Base-by-base conservation (phyloP, 2,888 invertebrate genomes). In the Aphodius sticticus region DNA sequence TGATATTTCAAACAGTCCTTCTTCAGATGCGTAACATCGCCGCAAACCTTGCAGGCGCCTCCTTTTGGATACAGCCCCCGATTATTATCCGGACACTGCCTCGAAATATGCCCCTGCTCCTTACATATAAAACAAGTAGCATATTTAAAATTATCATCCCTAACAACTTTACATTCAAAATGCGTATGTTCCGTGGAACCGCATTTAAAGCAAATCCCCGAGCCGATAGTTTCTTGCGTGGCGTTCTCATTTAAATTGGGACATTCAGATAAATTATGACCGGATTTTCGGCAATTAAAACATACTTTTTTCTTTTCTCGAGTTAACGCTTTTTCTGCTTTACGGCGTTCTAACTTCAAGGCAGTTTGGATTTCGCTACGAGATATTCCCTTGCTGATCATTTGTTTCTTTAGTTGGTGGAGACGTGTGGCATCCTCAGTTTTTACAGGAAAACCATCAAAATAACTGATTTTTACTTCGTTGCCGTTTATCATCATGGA, bases 91-190 rank as follows among this genome's bases (percentile, higher is more conserved):
- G 96, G 96, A 88, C 97, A 98, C 85, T 96, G 95, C 81, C 94
- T 92, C 0, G 97, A 94, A 84, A 97, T 94, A 88, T 98, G 97
- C 6, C 97, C 97, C 89, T 93, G 93, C 88, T 97, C 94, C 78
- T 93, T 93, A 87, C 97, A 98, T 83, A 97, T 94, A 86, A 97
- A 97, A 88, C 97, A 98, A 78, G 93, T 94, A 0, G 97, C 97
- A 90, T 93, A 96, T 86, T 95, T 93, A 85, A 93, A 96, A 80
- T 94, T 93, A 81, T 93, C 91, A 70, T 91, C 91, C 83, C 90
- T 92, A 69, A 92, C 92, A 0, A 94, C 94, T 90, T 92, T 93
- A 85, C 95, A 95, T 85, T 94, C 93, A 86, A 93, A 93, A 85
- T 94, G 93, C 12, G 92, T 93, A 86, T 97, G 97, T 87, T 97